Evolutionary conservation across 1,140 invertebrate genomes (phyloP).

Genomic region (Drosophila pseudoananassae): DNA sequence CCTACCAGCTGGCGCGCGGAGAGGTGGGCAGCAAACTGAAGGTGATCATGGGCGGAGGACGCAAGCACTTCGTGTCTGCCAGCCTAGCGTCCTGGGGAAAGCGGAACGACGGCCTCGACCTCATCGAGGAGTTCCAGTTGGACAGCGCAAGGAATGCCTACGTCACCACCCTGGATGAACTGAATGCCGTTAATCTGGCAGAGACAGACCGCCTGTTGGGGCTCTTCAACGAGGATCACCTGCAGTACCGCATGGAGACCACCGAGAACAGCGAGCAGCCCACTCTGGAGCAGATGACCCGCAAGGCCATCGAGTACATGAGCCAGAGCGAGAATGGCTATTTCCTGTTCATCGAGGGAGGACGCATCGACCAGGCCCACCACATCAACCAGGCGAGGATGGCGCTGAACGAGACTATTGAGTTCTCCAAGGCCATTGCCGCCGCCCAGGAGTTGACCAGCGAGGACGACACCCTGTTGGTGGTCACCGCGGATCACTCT

Average conservation of each 20-base stretch:
- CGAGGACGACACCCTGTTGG: conserved; percentile 87
- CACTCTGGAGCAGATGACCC: conserved; percentile 91
- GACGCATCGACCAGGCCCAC: conserved; percentile 92
- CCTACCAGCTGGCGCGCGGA: conserved; percentile 89
- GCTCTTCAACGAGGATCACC: conserved; percentile 85
- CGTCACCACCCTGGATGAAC: conserved; percentile 87
- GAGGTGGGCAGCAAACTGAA: conserved; percentile 87
- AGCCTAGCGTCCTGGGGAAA: conserved; percentile 68
- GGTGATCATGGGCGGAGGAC: conserved; percentile 90
- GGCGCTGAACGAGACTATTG: conserved; percentile 88
- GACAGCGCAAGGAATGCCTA: conserved; percentile 84
- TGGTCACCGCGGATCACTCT: conserved; percentile 89
- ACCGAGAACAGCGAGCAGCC: conserved; percentile 85
- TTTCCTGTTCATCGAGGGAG: conserved; percentile 86
- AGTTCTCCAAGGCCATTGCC: conserved; percentile 86
- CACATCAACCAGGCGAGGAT: conserved; percentile 89
- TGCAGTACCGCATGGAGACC: conserved; percentile 86
- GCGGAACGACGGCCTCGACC: conserved; percentile 88
- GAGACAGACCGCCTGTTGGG: conserved; percentile 84
- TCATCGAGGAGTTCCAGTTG: conserved; percentile 88
- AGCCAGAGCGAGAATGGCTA: conserved; percentile 88
- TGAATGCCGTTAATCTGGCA: conserved; percentile 77
- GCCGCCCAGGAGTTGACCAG: conserved; percentile 85
- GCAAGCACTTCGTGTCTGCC: conserved; percentile 88
- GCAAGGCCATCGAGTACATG: conserved; percentile 91